phyloP scores from a whole-genome alignment of 2,888 invertebrate species.

The Phaonia tiefii region DNA sequence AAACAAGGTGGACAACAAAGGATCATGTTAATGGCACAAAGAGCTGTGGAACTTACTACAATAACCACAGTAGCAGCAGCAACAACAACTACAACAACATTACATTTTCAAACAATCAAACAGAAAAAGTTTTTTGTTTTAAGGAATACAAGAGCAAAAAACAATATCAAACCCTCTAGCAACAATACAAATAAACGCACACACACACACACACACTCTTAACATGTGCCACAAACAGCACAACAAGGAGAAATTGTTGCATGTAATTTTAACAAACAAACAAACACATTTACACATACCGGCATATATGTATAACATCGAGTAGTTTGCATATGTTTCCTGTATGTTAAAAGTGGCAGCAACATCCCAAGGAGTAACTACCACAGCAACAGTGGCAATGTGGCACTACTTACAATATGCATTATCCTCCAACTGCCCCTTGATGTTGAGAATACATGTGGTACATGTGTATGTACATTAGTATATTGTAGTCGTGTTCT shows the following conservation, averaged over 20 bases:
- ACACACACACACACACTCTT: constrained; percentile 8
- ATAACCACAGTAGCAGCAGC: constrained; percentile 34
- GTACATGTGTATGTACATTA: constrained; percentile 1
- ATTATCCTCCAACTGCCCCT: background rate
- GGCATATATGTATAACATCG: constrained; percentile 17
- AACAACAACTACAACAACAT: constrained; percentile 35
- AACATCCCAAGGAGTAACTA: constrained; percentile 36
- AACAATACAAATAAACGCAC: constrained; percentile 43
- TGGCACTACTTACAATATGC: constrained; percentile 28
- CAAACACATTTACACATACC: background rate
- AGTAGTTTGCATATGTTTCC: constrained; percentile 66
- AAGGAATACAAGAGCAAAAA: constrained; percentile 7
- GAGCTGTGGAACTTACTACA: constrained; percentile 19
- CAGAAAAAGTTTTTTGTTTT: constrained; percentile 26
- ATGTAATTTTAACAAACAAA: constrained; percentile 43
- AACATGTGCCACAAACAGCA: background rate
- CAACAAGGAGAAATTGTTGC: constrained; percentile 50
- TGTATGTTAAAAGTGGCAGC: constrained; percentile 47
- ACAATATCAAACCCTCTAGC: constrained; percentile 39
- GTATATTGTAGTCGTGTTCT: too few relatives aligned
- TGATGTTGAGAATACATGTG: constrained; percentile 37
- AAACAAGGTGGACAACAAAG: constrained; percentile 52
- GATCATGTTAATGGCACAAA: constrained; percentile 42
- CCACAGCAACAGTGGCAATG: constrained; percentile 20
- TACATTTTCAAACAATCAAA: constrained; percentile 37